Percentiles rank a stretch among this genome's conserved stretches.
Evolutionary conservation across 2,888 invertebrate species (phyloP).

Genomic region (Acleris emargana): DNA sequence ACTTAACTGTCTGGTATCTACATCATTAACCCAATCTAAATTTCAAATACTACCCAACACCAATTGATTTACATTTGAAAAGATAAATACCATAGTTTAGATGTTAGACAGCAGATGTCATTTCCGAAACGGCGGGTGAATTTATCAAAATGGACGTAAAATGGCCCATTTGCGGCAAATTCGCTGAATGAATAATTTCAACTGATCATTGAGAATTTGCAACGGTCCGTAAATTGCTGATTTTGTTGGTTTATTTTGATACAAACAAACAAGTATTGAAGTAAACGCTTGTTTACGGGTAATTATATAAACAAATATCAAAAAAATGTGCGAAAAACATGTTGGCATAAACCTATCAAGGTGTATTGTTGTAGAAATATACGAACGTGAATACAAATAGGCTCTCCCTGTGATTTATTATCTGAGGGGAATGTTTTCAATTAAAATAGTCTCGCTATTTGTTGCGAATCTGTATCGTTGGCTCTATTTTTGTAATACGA

Average conservation of each 20-base stretch:
- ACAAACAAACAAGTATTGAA: slow-evolving; percentile 26
- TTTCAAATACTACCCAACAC: neutral
- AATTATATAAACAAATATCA: neutral
- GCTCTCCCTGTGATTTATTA: neutral
- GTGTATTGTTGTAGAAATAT: too few species aligned
- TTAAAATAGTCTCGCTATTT: slow-evolving; percentile 6
- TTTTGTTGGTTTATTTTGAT: slow-evolving; percentile 30
- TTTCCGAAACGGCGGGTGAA: slow-evolving; percentile 25
- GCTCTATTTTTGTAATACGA: neutral
- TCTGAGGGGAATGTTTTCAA: slow-evolving; percentile 3
- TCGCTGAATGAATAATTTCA: slow-evolving; percentile 34
- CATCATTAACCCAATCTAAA: neutral
- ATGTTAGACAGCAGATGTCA: slow-evolving; percentile 33
- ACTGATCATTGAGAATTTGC: slow-evolving; percentile 36
- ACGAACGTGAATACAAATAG: neutral
- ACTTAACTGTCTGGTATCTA: neutral
- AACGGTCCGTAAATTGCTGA: slow-evolving; percentile 20
- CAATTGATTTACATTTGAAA: slow-evolving; percentile 12
- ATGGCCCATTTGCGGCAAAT: slow-evolving; percentile 32
- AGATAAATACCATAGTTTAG: slow-evolving; percentile 29
- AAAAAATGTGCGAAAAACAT: neutral
- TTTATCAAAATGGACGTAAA: slow-evolving; percentile 31
- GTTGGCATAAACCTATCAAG: too few species aligned
- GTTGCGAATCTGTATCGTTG: neutral
- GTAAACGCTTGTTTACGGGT: slow-evolving; percentile 1